Conservation (phyloP, 2,888 invertebrate species). For the Anoplius nigerrimus region DNA sequence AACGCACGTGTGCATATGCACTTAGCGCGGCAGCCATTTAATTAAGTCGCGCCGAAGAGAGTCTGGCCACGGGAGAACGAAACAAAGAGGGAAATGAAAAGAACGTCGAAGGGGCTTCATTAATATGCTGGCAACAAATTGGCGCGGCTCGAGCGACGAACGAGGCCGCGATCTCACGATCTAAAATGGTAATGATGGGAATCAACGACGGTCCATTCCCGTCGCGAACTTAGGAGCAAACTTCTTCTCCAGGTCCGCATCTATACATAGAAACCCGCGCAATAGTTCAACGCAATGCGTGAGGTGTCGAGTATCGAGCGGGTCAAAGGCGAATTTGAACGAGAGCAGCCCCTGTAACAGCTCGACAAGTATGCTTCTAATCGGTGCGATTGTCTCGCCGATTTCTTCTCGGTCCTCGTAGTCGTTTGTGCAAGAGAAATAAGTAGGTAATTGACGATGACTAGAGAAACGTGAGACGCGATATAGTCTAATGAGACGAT, state of each 20-base stretch:
- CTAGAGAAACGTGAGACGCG: no score
- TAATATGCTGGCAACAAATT: no score
- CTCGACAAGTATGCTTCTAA: no score
- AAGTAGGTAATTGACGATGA: no score
- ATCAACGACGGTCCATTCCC: constrained; percentile 43
- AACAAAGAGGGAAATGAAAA: constrained; percentile 24
- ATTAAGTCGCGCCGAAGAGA: constrained; percentile 27
- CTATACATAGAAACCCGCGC: no score
- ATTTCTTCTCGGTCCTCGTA: background rate
- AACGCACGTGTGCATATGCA: no score
- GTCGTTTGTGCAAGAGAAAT: background rate
- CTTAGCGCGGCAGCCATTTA: constrained; percentile 20
- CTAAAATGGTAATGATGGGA: constrained; percentile 66
- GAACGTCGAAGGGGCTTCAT: background rate
- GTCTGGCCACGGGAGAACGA: constrained; percentile 38
- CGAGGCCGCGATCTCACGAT: constrained; percentile 68
- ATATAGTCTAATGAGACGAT: no score
- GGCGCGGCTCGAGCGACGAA: constrained; percentile 30
- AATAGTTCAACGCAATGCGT: no score
- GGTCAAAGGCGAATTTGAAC: no score
- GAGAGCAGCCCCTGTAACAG: no score
- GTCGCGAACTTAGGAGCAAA: background rate
- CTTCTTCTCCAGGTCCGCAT: background rate
- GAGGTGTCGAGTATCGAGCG: no score
- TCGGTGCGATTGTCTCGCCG: no score